Evolutionary conservation across 2,797 vertebrate genomes (phyloP).

Genomic region (Philypnodon macrostomus): DNA sequence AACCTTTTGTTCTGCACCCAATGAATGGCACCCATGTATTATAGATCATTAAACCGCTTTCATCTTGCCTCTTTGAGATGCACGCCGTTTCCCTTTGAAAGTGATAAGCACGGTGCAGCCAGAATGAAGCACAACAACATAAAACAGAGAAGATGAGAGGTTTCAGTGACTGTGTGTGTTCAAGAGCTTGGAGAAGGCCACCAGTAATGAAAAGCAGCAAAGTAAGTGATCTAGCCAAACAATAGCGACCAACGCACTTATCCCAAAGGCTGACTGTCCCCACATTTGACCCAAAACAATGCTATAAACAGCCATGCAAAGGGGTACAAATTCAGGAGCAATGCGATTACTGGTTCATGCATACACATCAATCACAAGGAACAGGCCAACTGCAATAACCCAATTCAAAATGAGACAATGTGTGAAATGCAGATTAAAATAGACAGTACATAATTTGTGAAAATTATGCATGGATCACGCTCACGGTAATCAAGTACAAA

Average conservation of each 20-base stretch:
- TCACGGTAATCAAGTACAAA: no score
- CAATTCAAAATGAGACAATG: no score
- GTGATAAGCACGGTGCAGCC: conserved; percentile 31
- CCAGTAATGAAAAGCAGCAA: conserved; percentile 24
- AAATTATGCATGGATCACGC: no score
- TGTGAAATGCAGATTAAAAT: no score
- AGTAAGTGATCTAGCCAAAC: conserved; percentile 16
- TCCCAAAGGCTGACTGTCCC: conserved; percentile 6
- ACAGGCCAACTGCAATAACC: no score
- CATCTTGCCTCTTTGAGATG: conserved; percentile 53
- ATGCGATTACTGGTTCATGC: no score
- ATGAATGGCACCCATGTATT: conserved; percentile 52
- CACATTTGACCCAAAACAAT: conserved; percentile 1
- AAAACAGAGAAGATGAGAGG: conserved; percentile 4
- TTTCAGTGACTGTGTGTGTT: conserved; percentile 13
- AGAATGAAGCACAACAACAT: conserved; percentile 18
- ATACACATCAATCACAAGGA: no score
- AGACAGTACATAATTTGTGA: no score
- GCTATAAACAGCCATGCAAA: no score
- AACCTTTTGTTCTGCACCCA: conserved; percentile 41
- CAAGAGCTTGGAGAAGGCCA: conserved; percentile 22
- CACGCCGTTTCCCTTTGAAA: conserved; percentile 55
- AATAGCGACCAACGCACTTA: conserved; percentile 9
- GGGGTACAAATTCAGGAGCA: no score
- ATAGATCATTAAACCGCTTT: conserved; percentile 67